Evolutionary conservation across 2,113 vertebrate genomes (phyloP).

Genomic region (Cromileptes altivelis): DNA sequence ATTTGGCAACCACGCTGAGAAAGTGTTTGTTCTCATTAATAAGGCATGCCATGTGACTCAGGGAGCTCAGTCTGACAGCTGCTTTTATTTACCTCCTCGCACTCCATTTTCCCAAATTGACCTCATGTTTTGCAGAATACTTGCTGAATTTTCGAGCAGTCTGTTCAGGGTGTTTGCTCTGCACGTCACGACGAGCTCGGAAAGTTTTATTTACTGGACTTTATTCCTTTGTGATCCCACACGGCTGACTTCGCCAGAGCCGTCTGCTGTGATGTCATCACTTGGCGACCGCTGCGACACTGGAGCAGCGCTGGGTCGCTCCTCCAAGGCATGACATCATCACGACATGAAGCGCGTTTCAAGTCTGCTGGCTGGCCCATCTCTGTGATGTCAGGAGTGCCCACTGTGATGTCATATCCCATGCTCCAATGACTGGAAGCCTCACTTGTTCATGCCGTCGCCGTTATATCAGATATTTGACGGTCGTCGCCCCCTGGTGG

Average conservation of each 20-base stretch:
- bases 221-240: not conserved
- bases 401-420: slow-evolving; percentile 4
- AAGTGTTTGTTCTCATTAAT: slow-evolving; percentile 26
- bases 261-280: slow-evolving; percentile 51
- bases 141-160: not conserved
- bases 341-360: not conserved
- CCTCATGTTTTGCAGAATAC: slow-evolving; percentile 1
- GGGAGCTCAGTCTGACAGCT: slow-evolving; percentile 39
- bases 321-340: slow-evolving; percentile 63
- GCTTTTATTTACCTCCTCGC: not conserved
- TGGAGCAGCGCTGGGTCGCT: not conserved
- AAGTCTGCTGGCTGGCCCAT: slow-evolving; percentile 10
- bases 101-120: not conserved
- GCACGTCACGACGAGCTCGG: not conserved
- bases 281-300: slow-evolving; percentile 24
- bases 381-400: slow-evolving; percentile 38
- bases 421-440: slow-evolving; percentile 11
- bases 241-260: slow-evolving; percentile 11
- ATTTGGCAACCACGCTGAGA: slow-evolving; percentile 56
- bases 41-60: slow-evolving; percentile 65
- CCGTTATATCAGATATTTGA: slow-evolving; percentile 86
- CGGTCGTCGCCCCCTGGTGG: slow-evolving; percentile 88
- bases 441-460: not conserved
- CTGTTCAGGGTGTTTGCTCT: not conserved
- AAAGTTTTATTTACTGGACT: not conserved